phyloP scores from a whole-genome alignment of 2,113 vertebrate genomes.

The Protomyctophum bolini region DNA sequence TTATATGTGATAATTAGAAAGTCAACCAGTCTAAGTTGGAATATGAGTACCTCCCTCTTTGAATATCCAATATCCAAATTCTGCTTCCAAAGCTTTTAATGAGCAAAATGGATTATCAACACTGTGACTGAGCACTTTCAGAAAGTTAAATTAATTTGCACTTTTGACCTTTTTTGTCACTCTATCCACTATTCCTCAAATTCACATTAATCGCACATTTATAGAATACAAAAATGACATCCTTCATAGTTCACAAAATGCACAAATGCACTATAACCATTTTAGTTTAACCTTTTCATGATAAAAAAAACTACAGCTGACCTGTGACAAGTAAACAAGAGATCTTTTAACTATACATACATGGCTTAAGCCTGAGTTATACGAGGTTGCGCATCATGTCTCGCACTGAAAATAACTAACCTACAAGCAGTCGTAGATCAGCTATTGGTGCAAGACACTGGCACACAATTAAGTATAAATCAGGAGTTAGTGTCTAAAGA shows the following conservation, averaged over 20 bases:
- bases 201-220: constrained; percentile 23
- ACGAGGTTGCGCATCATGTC: too few species aligned
- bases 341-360: constrained; percentile 27
- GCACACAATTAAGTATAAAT: too few species aligned
- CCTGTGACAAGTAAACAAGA: constrained; percentile 30
- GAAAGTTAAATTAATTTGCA: constrained; percentile 26
- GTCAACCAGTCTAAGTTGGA: constrained; percentile 41
- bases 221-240: constrained; percentile 48
- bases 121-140: constrained; percentile 30
- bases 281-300: constrained; percentile 1
- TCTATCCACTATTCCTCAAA: constrained; percentile 18
- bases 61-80: constrained; percentile 2
- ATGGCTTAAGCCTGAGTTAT: constrained; percentile 43
- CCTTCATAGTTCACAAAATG: constrained; percentile 34
- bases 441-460: too few species aligned
- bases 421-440: too few species aligned
- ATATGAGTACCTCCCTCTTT: constrained; percentile 45
- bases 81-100: constrained; percentile 42
- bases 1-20: constrained; percentile 27
- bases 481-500: too few species aligned
- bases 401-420: too few species aligned
- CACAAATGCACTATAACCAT: constrained; percentile 1
- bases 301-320: constrained; percentile 55
- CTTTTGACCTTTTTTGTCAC: constrained; percentile 31
- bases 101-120: constrained; percentile 27